Evolutionary conservation across 2,888 invertebrate genomes (phyloP).

Genomic region (Tortrix viridana): DNA sequence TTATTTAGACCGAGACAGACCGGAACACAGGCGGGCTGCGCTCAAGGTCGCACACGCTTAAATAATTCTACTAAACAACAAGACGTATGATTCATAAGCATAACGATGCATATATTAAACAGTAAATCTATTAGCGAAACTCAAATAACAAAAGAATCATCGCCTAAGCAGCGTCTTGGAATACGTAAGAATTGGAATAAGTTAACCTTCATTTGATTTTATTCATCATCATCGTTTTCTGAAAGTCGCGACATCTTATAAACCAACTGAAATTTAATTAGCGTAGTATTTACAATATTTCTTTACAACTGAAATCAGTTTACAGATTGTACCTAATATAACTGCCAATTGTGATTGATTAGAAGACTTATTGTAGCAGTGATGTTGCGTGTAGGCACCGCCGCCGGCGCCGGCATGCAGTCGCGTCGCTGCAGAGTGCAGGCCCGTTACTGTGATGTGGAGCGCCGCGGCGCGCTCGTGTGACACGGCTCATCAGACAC

Average conservation of each 20-base stretch:
- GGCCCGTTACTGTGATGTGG: neutral
- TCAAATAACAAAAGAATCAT: conserved; percentile 23
- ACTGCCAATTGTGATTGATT: neutral
- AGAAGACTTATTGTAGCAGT: conserved; percentile 30
- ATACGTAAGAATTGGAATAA: too few relatives aligned
- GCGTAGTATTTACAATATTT: too few relatives aligned
- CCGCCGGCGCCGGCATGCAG: conserved; percentile 55
- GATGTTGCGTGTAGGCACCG: conserved; percentile 52
- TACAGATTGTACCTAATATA: neutral
- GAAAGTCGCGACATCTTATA: too few relatives aligned
- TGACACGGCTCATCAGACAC: conserved; percentile 58
- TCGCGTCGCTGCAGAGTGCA: conserved; percentile 43
- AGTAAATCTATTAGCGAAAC: conserved; percentile 14
- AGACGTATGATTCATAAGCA: conserved; percentile 30
- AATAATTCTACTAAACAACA: conserved; percentile 28
- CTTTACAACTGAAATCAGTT: too few relatives aligned
- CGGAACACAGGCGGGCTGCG: conserved; percentile 68
- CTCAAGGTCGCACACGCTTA: conserved; percentile 71
- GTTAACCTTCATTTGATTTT: too few relatives aligned
- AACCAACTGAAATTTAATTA: too few relatives aligned
- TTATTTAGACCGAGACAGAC: conserved; percentile 67
- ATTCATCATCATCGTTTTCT: too few relatives aligned
- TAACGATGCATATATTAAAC: conserved; percentile 27
- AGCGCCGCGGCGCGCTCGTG: conserved; percentile 22
- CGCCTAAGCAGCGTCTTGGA: too few relatives aligned